Evolutionary conservation across 2,113 vertebrate species (phyloP).

Genomic region (Vireo altiloquus): DNA sequence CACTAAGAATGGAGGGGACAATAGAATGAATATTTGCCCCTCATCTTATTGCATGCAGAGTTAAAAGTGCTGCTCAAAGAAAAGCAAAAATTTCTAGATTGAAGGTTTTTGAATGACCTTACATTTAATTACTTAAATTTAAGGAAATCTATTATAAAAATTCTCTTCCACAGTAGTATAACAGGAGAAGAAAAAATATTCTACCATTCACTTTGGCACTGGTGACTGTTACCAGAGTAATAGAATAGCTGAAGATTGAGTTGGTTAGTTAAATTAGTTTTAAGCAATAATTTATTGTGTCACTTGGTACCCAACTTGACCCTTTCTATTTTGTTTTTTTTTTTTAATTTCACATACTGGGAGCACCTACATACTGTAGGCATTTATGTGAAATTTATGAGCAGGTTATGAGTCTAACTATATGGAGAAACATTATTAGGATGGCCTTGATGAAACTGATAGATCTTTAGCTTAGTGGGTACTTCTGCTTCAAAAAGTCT

Average conservation of each 20-base stretch:
- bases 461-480: neutral
- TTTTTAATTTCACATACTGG: neutral
- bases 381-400: neutral
- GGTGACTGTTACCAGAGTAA: neutral
- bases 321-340: neutral
- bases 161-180: rapidly evolving
- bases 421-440: neutral
- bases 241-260: neutral
- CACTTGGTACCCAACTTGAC: neutral
- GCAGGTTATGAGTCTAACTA: neutral
- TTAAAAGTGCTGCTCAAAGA: neutral
- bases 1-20: neutral
- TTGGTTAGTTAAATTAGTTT: neutral
- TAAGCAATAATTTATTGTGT: neutral
- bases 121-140: neutral
- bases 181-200: neutral
- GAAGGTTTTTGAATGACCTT: neutral
- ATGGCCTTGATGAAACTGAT: neutral
- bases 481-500: neutral
- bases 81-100: neutral
- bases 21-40: neutral
- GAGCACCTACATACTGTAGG: neutral
- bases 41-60: neutral
- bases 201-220: neutral
- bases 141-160: neutral